A percentile compares a stretch with the other conserved stretches of the same genome.
Evolutionary conservation across 35 echinoderm and acorn worm genomes (phyloP).

Genomic region (Holothuria glaberrima): DNA sequence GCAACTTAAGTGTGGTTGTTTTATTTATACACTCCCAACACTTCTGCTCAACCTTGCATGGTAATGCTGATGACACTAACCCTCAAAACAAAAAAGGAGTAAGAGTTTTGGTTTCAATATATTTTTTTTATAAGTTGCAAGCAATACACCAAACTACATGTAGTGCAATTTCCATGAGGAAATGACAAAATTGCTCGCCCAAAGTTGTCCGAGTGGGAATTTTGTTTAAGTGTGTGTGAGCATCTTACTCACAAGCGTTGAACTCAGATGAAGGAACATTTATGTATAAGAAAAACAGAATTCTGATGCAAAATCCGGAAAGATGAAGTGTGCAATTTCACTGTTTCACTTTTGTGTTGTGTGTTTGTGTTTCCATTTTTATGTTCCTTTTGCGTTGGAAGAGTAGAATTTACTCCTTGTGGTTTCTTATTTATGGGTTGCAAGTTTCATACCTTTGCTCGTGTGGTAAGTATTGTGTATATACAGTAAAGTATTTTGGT

Average conservation of each 20-base stretch:
- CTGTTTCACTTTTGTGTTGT: conserved; percentile 45
- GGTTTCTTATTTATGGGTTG: conserved; percentile 43
- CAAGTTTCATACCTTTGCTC: conserved; percentile 31
- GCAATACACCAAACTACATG: conserved; percentile 19
- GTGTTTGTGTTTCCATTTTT: conserved; percentile 28
- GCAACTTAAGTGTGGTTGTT: conserved; percentile 45
- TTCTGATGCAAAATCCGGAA: neutral
- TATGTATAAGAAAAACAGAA: neutral
- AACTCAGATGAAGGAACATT: too few species aligned
- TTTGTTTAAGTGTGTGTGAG: neutral
- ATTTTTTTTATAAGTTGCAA: conserved; percentile 13
- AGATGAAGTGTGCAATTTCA: conserved; percentile 30
- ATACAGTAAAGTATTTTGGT: conserved; percentile 17
- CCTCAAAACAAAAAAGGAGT: conserved; percentile 24
- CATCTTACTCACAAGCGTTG: neutral
- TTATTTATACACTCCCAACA: conserved; percentile 40
- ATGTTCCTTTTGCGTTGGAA: conserved; percentile 20
- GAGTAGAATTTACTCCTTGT: conserved; percentile 34
- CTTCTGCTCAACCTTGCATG: conserved; percentile 46
- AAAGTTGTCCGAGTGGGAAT: neutral
- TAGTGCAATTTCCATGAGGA: neutral
- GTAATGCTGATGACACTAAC: conserved; percentile 50
- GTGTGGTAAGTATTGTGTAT: conserved; percentile 11
- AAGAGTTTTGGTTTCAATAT: neutral
- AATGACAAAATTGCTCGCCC: conserved; percentile 30